Percentiles rank a stretch among this genome's conserved stretches.
These are phyloP conservation scores for Anoplophora glabripennis DNA, from an alignment of 1,140 invertebrate species.

Conservation along the genomic window DNA sequence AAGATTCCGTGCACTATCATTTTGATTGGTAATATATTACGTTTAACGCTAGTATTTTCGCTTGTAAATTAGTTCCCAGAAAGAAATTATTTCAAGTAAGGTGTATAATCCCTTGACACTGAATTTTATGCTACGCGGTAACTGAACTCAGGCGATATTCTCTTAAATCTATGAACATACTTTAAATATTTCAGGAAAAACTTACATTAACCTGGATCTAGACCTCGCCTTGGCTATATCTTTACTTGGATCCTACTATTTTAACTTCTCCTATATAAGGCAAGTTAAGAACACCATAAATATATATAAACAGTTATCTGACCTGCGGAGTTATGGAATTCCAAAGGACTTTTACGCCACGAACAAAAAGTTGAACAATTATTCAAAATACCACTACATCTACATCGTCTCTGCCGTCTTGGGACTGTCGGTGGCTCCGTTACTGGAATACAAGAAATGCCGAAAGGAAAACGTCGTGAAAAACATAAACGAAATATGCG, in stretches of 20 bases:
- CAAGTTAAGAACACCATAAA: constrained; percentile 3
- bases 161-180: no score
- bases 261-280: not conserved
- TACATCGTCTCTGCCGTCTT: not conserved
- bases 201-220: not conserved
- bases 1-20: no score
- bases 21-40: no score
- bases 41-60: no score
- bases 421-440: not conserved
- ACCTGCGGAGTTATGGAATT: constrained; percentile 6
- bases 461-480: constrained; percentile 4
- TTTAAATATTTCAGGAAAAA: constrained; percentile 4
- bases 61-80: no score
- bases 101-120: no score
- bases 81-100: no score
- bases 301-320: constrained; percentile 10
- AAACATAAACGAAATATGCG: constrained; percentile 6
- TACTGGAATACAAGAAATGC: not conserved
- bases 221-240: constrained; percentile 7
- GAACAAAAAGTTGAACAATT: constrained; percentile 7
- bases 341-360: not conserved
- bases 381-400: constrained; percentile 2
- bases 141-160: no score
- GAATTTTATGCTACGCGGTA: no score
- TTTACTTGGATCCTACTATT: constrained; percentile 1